Conservation (phyloP, 2,797 vertebrate genomes). For the Microctenopoma lineatum region DNA sequence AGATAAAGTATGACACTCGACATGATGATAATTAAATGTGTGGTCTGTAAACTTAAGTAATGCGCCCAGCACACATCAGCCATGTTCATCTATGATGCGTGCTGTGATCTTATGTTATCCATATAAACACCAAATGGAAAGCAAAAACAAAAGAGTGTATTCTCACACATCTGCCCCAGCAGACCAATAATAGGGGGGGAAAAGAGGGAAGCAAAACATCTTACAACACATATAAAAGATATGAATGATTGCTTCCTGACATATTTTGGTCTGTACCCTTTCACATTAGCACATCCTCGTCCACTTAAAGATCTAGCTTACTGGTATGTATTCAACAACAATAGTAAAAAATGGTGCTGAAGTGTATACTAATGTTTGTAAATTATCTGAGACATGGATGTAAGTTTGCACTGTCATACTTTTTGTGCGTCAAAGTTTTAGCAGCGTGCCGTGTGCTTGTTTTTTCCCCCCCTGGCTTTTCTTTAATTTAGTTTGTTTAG, state of each 20-base stretch:
- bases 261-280: constrained; percentile 24
- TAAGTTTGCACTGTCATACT: constrained; percentile 81
- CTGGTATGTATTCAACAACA: constrained; percentile 82
- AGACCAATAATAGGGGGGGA: constrained; percentile 9
- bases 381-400: constrained; percentile 84
- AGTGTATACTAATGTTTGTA: constrained; percentile 86
- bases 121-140: constrained; percentile 42
- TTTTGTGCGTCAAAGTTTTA: constrained; percentile 80
- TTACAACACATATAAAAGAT: constrained; percentile 17
- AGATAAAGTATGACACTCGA: constrained; percentile 30
- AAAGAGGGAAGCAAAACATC: not conserved
- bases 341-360: constrained; percentile 89
- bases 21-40: constrained; percentile 45
- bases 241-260: constrained; percentile 30
- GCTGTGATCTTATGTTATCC: constrained; percentile 59
- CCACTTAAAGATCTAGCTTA: constrained; percentile 73
- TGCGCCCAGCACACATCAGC: constrained; percentile 59
- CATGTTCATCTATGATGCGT: constrained; percentile 43
- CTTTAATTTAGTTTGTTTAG: constrained; percentile 51
- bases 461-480: constrained; percentile 49
- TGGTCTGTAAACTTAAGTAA: constrained; percentile 44
- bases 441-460: constrained; percentile 77
- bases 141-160: constrained; percentile 1
- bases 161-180: constrained; percentile 12
- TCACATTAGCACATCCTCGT: constrained; percentile 63